These are phyloP conservation scores for Cybosia mesomella DNA, from an alignment of 2,888 invertebrate species.

Conservation along the genomic window DNA sequence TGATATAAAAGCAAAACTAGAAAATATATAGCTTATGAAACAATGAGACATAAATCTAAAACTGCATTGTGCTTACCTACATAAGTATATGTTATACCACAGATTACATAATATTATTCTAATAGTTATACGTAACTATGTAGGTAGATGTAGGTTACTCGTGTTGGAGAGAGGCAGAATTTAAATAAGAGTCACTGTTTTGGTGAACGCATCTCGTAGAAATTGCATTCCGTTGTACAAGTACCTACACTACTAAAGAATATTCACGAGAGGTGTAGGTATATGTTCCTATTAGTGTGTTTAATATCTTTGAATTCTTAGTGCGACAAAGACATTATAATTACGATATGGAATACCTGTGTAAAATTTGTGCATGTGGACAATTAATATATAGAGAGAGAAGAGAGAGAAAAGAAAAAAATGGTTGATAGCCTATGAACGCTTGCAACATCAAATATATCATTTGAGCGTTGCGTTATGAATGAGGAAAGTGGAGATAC, in stretches of 20 bases:
- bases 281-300: constrained; percentile 13
- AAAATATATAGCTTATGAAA: constrained; percentile 36
- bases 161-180: constrained; percentile 26
- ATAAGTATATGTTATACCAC: not conserved
- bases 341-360: not conserved
- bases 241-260: constrained; percentile 25
- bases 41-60: constrained; percentile 26
- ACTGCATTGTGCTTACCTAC: constrained; percentile 16
- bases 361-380: not conserved
- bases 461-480: too few relatives aligned
- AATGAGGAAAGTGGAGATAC: too few relatives aligned
- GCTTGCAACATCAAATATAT: too few relatives aligned
- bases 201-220: constrained; percentile 46
- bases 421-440: too few relatives aligned
- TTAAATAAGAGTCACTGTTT: constrained; percentile 49
- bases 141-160: constrained; percentile 14
- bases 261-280: constrained; percentile 39
- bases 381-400: not conserved
- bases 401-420: not conserved
- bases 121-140: not conserved
- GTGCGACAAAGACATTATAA: constrained; percentile 2
- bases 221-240: constrained; percentile 55
- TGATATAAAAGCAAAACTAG: constrained; percentile 41
- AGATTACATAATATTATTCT: too few relatives aligned
- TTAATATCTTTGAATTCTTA: constrained; percentile 6